Evolutionary conservation across 2,888 invertebrate genomes (phyloP).

Genomic region (Leptopilina myrica): DNA sequence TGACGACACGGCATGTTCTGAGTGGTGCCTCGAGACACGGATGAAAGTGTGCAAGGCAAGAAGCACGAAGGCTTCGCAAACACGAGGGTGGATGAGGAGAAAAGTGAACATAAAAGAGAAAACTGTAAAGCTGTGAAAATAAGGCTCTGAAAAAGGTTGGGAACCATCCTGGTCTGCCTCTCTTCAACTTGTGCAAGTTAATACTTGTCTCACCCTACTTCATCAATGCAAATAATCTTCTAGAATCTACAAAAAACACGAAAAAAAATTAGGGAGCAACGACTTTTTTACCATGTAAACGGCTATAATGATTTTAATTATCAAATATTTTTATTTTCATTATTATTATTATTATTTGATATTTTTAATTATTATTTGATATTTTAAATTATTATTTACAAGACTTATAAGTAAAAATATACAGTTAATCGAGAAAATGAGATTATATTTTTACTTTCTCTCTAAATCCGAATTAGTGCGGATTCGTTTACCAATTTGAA

Average conservation of each 20-base stretch:
- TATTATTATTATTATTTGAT: too few relatives aligned
- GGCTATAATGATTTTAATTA: background rate
- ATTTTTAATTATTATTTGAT: too few relatives aligned
- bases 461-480: too few relatives aligned
- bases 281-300: background rate
- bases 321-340: too few relatives aligned
- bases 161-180: slow-evolving; percentile 24
- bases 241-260: slow-evolving; percentile 1
- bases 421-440: too few relatives aligned
- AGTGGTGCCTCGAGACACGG: slow-evolving; percentile 35
- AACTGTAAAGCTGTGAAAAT: slow-evolving; percentile 40
- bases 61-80: slow-evolving; percentile 32
- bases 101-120: slow-evolving; percentile 34
- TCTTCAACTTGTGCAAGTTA: slow-evolving; percentile 9
- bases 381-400: too few relatives aligned
- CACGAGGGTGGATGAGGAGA: slow-evolving; percentile 38
- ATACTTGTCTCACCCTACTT: slow-evolving; percentile 24
- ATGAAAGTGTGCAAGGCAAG: slow-evolving; percentile 27
- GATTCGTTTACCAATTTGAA: too few relatives aligned
- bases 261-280: slow-evolving; percentile 24
- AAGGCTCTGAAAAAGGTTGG: slow-evolving; percentile 12
- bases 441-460: too few relatives aligned
- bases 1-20: slow-evolving; percentile 15
- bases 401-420: too few relatives aligned
- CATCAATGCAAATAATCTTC: slow-evolving; percentile 37